Percentiles rank a stretch among this genome's conserved stretches.
phyloP scores from a whole-genome alignment of 1,140 invertebrate species.

The Cotesia glomerata region DNA sequence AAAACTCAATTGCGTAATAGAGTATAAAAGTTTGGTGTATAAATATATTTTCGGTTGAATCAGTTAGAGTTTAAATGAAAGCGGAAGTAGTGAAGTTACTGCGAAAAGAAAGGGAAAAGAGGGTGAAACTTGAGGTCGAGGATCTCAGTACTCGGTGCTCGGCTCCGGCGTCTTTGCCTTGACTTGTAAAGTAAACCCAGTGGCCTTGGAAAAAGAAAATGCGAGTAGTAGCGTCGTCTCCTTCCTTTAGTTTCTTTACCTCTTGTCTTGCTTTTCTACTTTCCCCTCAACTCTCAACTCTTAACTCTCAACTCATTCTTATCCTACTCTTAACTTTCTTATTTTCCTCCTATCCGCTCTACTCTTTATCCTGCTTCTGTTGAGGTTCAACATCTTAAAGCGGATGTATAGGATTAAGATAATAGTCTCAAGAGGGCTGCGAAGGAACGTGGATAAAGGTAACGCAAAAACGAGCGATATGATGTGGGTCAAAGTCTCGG shows the following conservation, averaged over 20 bases:
- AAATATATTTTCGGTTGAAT: not conserved
- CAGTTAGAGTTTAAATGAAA: not conserved
- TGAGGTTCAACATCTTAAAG: conserved; percentile 47
- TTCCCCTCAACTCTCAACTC: not conserved
- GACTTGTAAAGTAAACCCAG: not conserved
- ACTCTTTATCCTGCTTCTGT: not conserved
- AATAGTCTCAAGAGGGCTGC: conserved; percentile 48
- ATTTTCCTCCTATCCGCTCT: conserved; percentile 6
- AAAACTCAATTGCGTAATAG: not conserved
- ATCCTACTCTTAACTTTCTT: conserved; percentile 28
- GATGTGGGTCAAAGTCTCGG: conserved; percentile 57
- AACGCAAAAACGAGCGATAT: conserved; percentile 56
- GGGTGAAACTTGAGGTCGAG: not conserved
- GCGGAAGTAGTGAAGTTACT: not conserved
- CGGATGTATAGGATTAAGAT: conserved; percentile 58
- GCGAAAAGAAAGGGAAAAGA: not conserved
- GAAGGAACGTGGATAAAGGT: conserved; percentile 37
- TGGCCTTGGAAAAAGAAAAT: conserved; percentile 32
- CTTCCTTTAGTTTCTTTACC: conserved; percentile 1
- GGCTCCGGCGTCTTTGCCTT: conserved; percentile 3
- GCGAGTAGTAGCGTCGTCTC: not conserved
- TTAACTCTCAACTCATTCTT: conserved; percentile 31
- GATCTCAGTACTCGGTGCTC: not conserved
- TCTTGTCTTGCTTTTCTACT: no score
- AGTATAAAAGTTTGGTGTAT: not conserved